Evolutionary conservation across 2,797 vertebrate species (phyloP).

Genomic region (Scolopax bukidnonensis): DNA sequence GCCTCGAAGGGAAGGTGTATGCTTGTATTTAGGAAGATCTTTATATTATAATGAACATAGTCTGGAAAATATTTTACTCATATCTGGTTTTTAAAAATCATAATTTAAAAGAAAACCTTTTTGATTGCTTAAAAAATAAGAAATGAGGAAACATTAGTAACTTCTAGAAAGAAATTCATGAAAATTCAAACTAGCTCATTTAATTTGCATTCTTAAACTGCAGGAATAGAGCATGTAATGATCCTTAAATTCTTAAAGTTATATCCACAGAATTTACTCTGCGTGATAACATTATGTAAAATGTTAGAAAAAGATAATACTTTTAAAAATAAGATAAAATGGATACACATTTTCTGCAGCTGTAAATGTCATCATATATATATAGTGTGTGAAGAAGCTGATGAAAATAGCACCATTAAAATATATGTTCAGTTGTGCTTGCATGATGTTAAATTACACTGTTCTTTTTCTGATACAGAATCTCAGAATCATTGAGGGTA

Average conservation of each 20-base stretch:
- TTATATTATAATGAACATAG: neutral
- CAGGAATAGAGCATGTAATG: neutral
- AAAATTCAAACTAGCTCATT: neutral
- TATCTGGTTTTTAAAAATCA: neutral
- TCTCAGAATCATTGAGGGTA: neutral
- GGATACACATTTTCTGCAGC: neutral
- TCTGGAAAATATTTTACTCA: neutral
- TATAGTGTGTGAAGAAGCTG: neutral
- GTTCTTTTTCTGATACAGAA: neutral
- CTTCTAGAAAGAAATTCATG: neutral
- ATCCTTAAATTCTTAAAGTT: neutral
- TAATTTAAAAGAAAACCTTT: neutral
- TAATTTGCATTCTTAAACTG: neutral
- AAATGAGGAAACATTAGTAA: neutral
- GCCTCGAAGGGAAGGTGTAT: neutral
- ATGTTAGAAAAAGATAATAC: no score
- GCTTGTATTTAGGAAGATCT: neutral
- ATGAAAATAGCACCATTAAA: neutral
- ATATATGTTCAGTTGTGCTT: neutral
- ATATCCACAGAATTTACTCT: neutral
- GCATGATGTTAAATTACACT: neutral
- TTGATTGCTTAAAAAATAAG: neutral
- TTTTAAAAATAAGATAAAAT: neutral
- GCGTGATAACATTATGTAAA: neutral
- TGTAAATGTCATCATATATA: neutral